Evolutionary conservation across 2,888 invertebrate genomes (phyloP), one percentile per base, ranked within the genome.

Genomic region (Hemithea aestivaria): DNA sequence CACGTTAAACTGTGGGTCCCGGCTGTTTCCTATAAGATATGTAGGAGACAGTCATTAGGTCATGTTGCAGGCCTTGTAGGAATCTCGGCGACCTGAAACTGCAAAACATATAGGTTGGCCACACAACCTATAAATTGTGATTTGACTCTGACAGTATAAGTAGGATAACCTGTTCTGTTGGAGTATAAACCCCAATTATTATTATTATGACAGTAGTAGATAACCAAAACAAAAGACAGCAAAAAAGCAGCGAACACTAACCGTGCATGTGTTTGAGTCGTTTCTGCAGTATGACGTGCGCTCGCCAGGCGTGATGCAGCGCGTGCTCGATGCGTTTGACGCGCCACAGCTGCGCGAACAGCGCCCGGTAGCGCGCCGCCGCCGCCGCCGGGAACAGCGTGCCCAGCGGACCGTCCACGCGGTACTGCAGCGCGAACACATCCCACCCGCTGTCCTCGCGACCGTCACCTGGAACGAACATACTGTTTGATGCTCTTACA

Each of bases 281-380:
- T 68, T 94, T 94, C 27, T 93, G 91, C 53, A 93, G 89, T 12
- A 92, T 91, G 43, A 92, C 91, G 75, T 96, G 94, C 46, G 92
- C 92, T 62, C 94, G 93, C 91, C 96, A 94, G 62, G 96, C 92
- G 35, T 91, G 91, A 28, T 94, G 93, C 51, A 97, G 82, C 24
- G 93, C 91, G 71, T 93, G 93, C 78, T 97, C 96, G 90, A 96
- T 96, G 50, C 96, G 89, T 70, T 96, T 96, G 32, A 95, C 93
- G 54, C 95, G 90, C 96, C 96, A 97, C 52, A 97, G 88, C 51
- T 95, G 93, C 62, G 94, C 93, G 82, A 96, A 97, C 20, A 96
- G 90, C 49, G 93, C 91, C 51, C 95, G 91, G 81, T 97, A 96
- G 5, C 80, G 68, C 11, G 90, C 91, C 57, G 94, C 92, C 65